Evolutionary conservation across 2,113 vertebrate species (phyloP).

Genomic region (Chaenocephalus aceratus): DNA sequence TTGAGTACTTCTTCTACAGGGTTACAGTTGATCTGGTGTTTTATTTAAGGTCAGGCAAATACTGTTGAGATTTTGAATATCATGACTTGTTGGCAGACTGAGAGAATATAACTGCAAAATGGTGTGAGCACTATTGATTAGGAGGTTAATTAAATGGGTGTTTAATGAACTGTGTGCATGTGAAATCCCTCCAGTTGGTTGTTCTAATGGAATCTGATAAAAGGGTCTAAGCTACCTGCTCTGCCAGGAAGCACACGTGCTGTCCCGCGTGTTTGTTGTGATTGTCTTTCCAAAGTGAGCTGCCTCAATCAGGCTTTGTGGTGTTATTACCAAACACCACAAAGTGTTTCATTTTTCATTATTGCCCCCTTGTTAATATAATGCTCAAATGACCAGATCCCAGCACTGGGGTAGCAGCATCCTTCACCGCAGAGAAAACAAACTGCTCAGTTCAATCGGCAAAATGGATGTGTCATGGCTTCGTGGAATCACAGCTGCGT

Average conservation of each 20-base stretch:
- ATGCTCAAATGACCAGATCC: constrained; percentile 36
- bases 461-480: constrained; percentile 12
- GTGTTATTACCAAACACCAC: constrained; percentile 5
- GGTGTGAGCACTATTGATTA: constrained; percentile 18
- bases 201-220: constrained; percentile 37
- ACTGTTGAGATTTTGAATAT: background rate
- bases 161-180: constrained; percentile 47
- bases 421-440: background rate
- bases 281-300: constrained; percentile 15
- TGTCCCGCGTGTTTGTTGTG: constrained; percentile 7
- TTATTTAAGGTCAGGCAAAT: background rate
- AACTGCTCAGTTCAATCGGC: constrained; percentile 3
- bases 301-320: constrained; percentile 11
- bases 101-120: background rate
- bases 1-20: background rate
- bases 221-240: constrained; percentile 28
- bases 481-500: background rate
- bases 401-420: constrained; percentile 23
- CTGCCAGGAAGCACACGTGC: constrained; percentile 10
- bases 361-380: constrained; percentile 24
- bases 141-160: constrained; percentile 24
- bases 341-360: constrained; percentile 22
- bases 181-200: constrained; percentile 35
- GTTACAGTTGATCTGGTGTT: too few species aligned
- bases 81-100: background rate